Conservation (phyloP, 2,113 vertebrate genomes). For the Barbus barbus region DNA sequence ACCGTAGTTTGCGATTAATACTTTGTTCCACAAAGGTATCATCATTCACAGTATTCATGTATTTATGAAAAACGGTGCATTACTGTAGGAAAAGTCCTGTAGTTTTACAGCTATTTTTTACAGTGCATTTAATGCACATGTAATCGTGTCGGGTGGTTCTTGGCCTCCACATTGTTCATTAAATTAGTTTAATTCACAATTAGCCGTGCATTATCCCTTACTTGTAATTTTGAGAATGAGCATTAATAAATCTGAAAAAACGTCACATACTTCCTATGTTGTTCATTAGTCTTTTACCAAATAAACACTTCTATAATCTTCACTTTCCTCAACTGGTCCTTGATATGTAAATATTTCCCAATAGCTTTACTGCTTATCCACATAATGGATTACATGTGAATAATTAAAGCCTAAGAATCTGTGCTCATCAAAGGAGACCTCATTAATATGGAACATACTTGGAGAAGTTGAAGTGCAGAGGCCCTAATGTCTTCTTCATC, state of each 20-base stretch:
- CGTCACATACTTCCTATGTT: neutral
- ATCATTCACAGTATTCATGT: no score
- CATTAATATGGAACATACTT: slow-evolving; percentile 31
- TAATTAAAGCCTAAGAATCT: slow-evolving; percentile 34
- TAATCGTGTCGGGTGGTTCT: no score
- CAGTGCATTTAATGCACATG: no score
- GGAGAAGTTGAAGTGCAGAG: slow-evolving; percentile 5
- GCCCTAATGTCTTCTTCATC: slow-evolving; percentile 13
- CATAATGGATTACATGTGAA: slow-evolving; percentile 7
- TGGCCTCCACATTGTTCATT: no score
- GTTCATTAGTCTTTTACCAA: neutral
- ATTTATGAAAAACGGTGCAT: no score
- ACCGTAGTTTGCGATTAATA: no score
- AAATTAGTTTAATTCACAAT: no score
- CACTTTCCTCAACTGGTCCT: slow-evolving; percentile 4
- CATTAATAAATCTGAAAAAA: neutral
- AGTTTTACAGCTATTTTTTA: no score
- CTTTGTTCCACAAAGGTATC: no score
- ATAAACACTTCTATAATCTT: neutral
- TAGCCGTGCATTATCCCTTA: no score
- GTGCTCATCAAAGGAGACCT: slow-evolving; percentile 28
- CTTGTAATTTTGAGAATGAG: neutral
- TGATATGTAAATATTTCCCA: slow-evolving; percentile 22
- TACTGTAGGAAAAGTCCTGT: no score
- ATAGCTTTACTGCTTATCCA: neutral